phyloP scores from a whole-genome alignment of 2,797 vertebrate genomes.

The Notamacropus eugenii region DNA sequence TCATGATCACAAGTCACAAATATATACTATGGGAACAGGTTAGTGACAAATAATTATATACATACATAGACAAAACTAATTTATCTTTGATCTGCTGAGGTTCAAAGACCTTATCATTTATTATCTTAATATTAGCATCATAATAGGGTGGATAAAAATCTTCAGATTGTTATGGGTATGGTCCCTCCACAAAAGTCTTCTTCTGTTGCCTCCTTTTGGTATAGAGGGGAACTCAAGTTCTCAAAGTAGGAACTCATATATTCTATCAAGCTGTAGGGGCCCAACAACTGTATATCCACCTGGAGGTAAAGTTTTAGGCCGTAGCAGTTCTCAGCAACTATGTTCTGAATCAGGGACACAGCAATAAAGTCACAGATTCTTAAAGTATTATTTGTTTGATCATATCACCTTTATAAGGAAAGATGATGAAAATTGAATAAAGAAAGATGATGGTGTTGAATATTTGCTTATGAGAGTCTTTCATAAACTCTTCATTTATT shows the following conservation, averaged over 20 bases:
- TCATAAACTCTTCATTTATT: conserved; percentile 11
- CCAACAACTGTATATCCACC: neutral
- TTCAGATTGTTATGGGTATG: neutral
- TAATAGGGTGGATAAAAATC: neutral
- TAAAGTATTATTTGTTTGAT: neutral
- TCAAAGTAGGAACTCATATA: neutral
- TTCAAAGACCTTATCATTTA: neutral
- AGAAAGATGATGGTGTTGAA: neutral
- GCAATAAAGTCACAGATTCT: neutral
- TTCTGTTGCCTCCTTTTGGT: neutral
- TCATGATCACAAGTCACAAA: neutral
- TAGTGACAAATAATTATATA: neutral
- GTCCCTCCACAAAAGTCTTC: neutral
- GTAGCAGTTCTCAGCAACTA: neutral
- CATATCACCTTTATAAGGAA: neutral
- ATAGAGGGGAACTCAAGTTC: neutral
- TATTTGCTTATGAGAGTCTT: conserved; percentile 37
- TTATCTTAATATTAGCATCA: neutral
- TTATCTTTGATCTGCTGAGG: neutral
- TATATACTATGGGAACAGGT: neutral
- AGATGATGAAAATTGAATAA: neutral
- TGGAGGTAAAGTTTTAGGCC: neutral
- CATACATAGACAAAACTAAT: neutral
- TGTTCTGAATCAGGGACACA: neutral
- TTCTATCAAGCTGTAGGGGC: neutral